phyloP scores from a whole-genome alignment of 2,113 vertebrate genomes.

The Esox niger region DNA sequence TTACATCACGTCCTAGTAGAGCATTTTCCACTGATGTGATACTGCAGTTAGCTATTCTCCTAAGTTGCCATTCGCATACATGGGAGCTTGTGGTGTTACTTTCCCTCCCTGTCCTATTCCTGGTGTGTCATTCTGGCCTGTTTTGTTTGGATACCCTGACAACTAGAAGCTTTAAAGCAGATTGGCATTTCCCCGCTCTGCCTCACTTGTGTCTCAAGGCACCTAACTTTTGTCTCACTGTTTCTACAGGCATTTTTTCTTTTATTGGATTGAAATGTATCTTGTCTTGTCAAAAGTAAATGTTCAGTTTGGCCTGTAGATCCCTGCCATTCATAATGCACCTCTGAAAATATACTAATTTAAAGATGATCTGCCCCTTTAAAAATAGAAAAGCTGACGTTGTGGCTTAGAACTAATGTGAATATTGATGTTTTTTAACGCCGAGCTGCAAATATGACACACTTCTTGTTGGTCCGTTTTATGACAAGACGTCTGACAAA shows the following conservation, averaged over 20 bases:
- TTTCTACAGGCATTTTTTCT: conserved; percentile 18
- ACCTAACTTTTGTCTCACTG: conserved; percentile 52
- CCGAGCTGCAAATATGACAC: not conserved
- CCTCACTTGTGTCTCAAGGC: conserved; percentile 49
- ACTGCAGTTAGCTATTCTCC: conserved; percentile 13
- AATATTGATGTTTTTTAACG: not conserved
- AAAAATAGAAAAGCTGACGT: not conserved
- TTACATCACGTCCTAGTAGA: conserved; percentile 4
- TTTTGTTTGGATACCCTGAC: conserved; percentile 75
- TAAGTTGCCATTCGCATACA: conserved; percentile 36
- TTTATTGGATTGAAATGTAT: not conserved
- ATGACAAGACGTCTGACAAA: not conserved
- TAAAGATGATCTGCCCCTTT: not conserved
- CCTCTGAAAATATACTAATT: not conserved
- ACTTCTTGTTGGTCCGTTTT: not conserved
- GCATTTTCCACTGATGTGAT: conserved; percentile 14
- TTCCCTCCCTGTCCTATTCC: conserved; percentile 54
- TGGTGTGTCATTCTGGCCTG: conserved; percentile 68
- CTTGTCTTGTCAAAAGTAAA: too few relatives aligned
- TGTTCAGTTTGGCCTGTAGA: too few relatives aligned
- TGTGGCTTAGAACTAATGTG: not conserved
- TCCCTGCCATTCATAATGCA: too few relatives aligned
- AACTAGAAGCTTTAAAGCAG: conserved; percentile 62
- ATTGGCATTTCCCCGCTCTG: conserved; percentile 44
- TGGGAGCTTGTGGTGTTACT: conserved; percentile 41